These are phyloP conservation scores for Hololepta plana DNA, from an alignment of 2,888 invertebrate genomes.

Conservation along the genomic window DNA sequence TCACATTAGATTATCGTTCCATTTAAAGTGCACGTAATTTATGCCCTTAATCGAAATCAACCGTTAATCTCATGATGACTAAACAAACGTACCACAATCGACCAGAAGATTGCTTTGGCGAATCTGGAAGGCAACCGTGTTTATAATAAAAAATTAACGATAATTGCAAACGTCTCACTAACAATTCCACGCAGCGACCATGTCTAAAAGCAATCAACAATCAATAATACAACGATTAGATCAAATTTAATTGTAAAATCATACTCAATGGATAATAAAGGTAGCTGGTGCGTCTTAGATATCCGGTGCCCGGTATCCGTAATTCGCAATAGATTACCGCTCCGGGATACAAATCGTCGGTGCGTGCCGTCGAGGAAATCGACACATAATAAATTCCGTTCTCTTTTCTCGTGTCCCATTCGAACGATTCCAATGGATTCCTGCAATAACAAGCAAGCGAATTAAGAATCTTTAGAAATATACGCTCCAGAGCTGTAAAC, in stretches of 20 bases:
- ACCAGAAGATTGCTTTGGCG: too few relatives aligned
- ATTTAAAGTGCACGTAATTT: too few relatives aligned
- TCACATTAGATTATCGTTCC: too few relatives aligned
- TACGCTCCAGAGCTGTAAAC: conserved; percentile 8
- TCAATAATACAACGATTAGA: too few relatives aligned
- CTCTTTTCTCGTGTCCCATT: conserved; percentile 22
- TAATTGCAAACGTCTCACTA: too few relatives aligned
- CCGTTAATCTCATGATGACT: too few relatives aligned
- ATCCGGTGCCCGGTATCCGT: conserved; percentile 25
- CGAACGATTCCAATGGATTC: conserved; percentile 18
- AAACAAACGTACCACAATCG: too few relatives aligned
- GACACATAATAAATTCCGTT: conserved; percentile 19
- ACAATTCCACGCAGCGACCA: too few relatives aligned
- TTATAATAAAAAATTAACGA: too few relatives aligned
- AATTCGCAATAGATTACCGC: conserved; percentile 25
- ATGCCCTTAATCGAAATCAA: too few relatives aligned
- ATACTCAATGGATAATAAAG: conserved; percentile 23
- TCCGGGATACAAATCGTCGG: conserved; percentile 17
- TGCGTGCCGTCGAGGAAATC: conserved; percentile 17
- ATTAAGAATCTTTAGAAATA: conserved; percentile 4
- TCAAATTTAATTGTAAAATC: conserved; percentile 5
- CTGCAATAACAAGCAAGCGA: conserved; percentile 11
- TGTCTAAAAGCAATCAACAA: too few relatives aligned
- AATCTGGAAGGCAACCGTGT: too few relatives aligned
- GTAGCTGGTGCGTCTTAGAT: conserved; percentile 22